These are phyloP conservation scores for Cyaniris semiargus DNA, from an alignment of 2,888 invertebrate genomes.

Conservation along the genomic window DNA sequence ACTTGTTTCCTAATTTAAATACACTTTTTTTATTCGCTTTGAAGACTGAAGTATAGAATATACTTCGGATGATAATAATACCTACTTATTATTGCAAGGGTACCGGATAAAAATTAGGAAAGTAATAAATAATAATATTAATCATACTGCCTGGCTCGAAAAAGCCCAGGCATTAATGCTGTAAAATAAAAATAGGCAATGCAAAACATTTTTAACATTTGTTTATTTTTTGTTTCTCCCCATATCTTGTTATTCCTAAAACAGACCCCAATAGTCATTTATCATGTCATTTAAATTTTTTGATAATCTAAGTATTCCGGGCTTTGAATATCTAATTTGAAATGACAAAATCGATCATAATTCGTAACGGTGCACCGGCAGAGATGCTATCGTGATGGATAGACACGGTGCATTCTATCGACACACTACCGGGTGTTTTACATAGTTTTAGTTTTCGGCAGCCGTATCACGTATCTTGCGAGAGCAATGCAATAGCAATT, in stretches of 20 bases:
- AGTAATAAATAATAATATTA: background rate
- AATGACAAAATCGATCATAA: constrained; percentile 41
- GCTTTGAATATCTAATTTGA: constrained; percentile 33
- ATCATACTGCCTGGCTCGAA: background rate
- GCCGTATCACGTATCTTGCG: no score
- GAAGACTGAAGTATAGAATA: no score
- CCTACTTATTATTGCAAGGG: no score
- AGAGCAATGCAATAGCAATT: no score
- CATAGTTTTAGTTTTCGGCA: background rate
- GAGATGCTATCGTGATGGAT: constrained; percentile 44
- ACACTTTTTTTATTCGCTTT: background rate
- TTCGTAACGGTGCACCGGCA: constrained; percentile 40
- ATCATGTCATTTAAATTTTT: constrained; percentile 30
- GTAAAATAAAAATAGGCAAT: background rate
- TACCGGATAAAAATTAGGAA: background rate
- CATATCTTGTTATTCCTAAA: constrained; percentile 7
- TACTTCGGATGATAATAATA: no score
- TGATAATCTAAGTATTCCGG: constrained; percentile 16
- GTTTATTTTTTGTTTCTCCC: constrained; percentile 2
- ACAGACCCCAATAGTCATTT: constrained; percentile 26
- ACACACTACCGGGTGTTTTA: constrained; percentile 24
- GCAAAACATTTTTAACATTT: background rate
- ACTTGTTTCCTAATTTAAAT: no score
- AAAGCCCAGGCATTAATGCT: background rate
- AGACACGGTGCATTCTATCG: constrained; percentile 31